Conservation (phyloP, 2,888 invertebrate species). For the Andrena trimmerana region DNA sequence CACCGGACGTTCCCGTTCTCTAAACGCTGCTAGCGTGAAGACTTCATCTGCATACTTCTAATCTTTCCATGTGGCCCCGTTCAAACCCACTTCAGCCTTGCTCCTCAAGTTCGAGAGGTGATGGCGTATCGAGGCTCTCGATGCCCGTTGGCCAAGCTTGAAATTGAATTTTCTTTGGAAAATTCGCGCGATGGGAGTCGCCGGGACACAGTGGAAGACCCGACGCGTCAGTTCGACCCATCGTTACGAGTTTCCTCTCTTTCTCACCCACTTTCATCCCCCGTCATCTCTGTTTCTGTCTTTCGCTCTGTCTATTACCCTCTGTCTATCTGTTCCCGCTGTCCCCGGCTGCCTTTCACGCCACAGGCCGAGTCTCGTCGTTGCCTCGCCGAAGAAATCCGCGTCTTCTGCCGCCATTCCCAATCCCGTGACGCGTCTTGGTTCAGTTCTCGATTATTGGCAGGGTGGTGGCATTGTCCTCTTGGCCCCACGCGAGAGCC, state of each 20-base stretch:
- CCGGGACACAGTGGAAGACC: background rate
- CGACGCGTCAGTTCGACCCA: conserved; percentile 23
- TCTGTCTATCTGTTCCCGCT: conserved; percentile 35
- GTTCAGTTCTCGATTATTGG: background rate
- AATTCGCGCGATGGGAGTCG: background rate
- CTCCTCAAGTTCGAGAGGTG: background rate
- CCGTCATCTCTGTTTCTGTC: background rate
- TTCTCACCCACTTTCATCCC: conserved; percentile 10
- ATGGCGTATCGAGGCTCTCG: conserved; percentile 1
- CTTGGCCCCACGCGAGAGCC: background rate
- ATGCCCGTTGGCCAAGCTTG: background rate
- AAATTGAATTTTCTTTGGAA: background rate
- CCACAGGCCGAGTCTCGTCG: conserved; percentile 59
- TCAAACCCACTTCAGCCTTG: background rate
- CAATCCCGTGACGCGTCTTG: background rate
- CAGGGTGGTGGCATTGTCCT: background rate
- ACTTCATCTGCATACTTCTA: no score
- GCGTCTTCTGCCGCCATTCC: conserved; percentile 37
- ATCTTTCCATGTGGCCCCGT: background rate
- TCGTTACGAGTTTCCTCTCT: conserved; percentile 35
- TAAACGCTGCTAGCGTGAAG: no score
- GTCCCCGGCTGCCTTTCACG: conserved; percentile 63
- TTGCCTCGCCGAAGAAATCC: conserved; percentile 61
- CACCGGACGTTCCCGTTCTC: background rate
- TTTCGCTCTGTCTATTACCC: conserved; percentile 10